Conservation (phyloP, 30 jellyfish, hydroid and myxozoan genomes). For the Clytia hemisphaerica region DNA sequence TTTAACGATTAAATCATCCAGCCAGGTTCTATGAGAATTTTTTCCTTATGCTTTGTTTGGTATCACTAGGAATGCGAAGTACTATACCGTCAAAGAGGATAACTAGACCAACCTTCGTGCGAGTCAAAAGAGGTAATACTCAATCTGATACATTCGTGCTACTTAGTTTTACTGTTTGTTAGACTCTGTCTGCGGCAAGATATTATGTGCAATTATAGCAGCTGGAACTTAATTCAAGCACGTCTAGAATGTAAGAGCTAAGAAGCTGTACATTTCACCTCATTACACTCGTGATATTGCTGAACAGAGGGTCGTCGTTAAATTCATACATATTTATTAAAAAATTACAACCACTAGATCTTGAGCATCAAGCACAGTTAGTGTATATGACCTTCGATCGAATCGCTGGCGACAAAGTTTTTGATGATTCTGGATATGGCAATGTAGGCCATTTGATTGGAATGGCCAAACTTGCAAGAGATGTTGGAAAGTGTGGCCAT, state of each 20-base stretch:
- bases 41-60: neutral
- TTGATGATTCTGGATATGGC: slow-evolving; percentile 79
- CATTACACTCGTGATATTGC: neutral
- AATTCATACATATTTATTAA: neutral
- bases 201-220: too few relatives aligned
- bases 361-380: slow-evolving; percentile 62
- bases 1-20: too few relatives aligned
- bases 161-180: too few relatives aligned
- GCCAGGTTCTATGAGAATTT: neutral
- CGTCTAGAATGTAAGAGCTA: too few relatives aligned
- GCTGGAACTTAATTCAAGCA: too few relatives aligned
- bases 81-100: slow-evolving; percentile 1
- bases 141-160: too few relatives aligned
- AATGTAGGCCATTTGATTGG: slow-evolving; percentile 60
- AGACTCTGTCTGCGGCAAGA: too few relatives aligned
- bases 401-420: slow-evolving; percentile 75
- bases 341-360: too few relatives aligned
- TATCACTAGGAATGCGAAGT: slow-evolving; percentile 14
- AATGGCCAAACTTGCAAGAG: slow-evolving; percentile 81
- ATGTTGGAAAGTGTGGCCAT: slow-evolving; percentile 95
- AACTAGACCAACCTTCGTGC: neutral
- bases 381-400: slow-evolving; percentile 83
- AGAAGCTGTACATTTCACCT: too few relatives aligned
- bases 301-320: neutral
- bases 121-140: neutral